Evolutionary conservation across 1,140 invertebrate genomes (phyloP), one percentile per base, ranked within the genome.

Genomic region (Drosophila funebris): DNA sequence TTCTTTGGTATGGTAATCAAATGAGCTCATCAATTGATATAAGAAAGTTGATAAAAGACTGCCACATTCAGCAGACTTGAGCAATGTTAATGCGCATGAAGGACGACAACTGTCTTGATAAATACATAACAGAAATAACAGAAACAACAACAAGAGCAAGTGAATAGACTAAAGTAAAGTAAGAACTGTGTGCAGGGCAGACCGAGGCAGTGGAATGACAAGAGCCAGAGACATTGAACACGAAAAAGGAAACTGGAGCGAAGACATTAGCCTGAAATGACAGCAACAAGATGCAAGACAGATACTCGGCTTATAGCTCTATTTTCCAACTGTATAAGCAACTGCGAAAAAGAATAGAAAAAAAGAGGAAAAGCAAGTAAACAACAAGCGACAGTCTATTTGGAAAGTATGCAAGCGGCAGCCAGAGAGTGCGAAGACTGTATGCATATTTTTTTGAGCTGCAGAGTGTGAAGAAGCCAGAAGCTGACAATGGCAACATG

Each of bases 201-300:
- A 33, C 57, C 54, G 56, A 61, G 50, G 57, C 43, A 66, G 62
- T 53, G 75, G 60, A 61, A 72, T 83, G 83, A 87, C 83, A 76
- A 73, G 67, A 60, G 50, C 48, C 66, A 87, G 83, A 29, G 44
- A 87, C 83, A 87, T 83, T 88, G 83, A 88, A 87, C 84, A 88
- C 68, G 76, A 83, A 88, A 83, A 83, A 74, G 78, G 78, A 88
- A 88, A 88, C 81, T 79, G 62, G 83, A 88, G 79, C 83, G 79
- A 83, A 88, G 84, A 88, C 83, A 88, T 88, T 88, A 88, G 83
- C 78, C 73, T 73, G 72, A 68, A 82, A 88, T 88, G 83, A 88
- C 83, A 83, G 83, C 84, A 88, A 72, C 83, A 88, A 79, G 83
- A 88, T 71, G 76, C 79, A 73, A 89, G 76, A 79, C 70, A 82